Base-by-base conservation (phyloP, 2,888 invertebrate species). In the Dryomyza anilis region DNA sequence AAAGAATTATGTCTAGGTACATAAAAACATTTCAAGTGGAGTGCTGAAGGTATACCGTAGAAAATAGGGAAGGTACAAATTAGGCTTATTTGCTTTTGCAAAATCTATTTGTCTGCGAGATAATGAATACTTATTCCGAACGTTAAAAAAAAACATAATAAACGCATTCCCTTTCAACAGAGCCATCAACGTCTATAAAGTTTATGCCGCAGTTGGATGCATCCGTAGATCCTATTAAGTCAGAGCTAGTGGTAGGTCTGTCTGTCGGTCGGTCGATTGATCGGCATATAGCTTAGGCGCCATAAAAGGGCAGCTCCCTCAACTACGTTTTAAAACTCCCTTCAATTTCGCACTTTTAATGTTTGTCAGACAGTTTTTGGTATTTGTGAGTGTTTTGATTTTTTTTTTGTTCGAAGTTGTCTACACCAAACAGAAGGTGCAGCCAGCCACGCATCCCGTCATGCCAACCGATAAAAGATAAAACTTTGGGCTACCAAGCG, bases 261-360 rank as follows among this genome's bases (percentile, higher is more conserved):
- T n/a, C n/a, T n/a, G n/a, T n/a, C n/a, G n/a, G n/a, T n/a, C 39
- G 48, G 2, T 12, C 25, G 25, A 23, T 12, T 48, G 19, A 23
- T 1, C 19, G 55, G n/a, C n/a, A n/a, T n/a, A n/a, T n/a, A n/a
- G n/a, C n/a, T 14, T 16, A 43, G 58, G 64, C 53, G 64, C 64
- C 64, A 48, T 55, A 33, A 39, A 58, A 52, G 53, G 33, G 8
- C 58, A 30, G 19, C 48, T 39, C 43, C 6, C 36, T 7, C 14
- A 12, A 23, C 52, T 3, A 4, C 7, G 21, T 46, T 55, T 46
- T 39, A 21, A 43, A 12, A 29, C 30, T 45, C 7, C 25, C 48
- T 56, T 56, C 12, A 56, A 46, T 45, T 63, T 56, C 30, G 48
- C 63, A 46, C 16, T 19, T 10, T 33, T 36, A n/a, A 39, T n/a